Evolutionary conservation across 2,888 invertebrate genomes (phyloP), one percentile per base, ranked within the genome.

Genomic region (Pristionchus entomophagus): DNA sequence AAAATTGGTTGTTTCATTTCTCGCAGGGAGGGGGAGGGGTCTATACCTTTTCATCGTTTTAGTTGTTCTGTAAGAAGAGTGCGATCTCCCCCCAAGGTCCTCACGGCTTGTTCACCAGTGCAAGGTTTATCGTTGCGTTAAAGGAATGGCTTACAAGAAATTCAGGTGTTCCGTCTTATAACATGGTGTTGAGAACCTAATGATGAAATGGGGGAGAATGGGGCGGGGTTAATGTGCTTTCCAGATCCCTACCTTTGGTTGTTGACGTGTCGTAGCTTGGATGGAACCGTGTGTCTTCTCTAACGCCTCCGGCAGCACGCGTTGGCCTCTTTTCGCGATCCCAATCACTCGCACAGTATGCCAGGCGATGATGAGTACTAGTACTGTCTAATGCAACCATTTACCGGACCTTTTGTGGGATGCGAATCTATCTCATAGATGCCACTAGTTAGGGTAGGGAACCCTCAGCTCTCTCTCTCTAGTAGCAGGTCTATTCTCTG

Each of bases 181-280:
- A 85, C 85, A 77, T 85, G 73, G 85, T 85, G 85, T 85, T 85
- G 56, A 84, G 19, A 73, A 56, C n/a, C 51, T 85, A 77, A 77
- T 85, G 35, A 32, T 56, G 41, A 53, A 56, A 77, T 85, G 85
- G 56, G 53, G 85, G 77, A 69, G 35, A 38, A 84, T 49, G 73
- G 85, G 85, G 85, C 56, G 73, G 85, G 85, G 85, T 77, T 85
- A 85, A 73, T 56, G 85, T 85, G 85, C 85, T 85, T 85, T 85
- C 65, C 51, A 73, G 83, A 84, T 85, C 51, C 85, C 85, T 85
- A 38, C 77, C 73, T 85, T 85, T 85, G 85, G 85, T 85, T 85
- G 77, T 85, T 85, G 85, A 85, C 85, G 73, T 85, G 85, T 85
- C 85, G 53, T 85, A 85, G 85, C 85, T 85, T 85, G 73, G 73